Base-by-base conservation (phyloP, 1,140 invertebrate genomes). In the Helicoverpa zea region DNA sequence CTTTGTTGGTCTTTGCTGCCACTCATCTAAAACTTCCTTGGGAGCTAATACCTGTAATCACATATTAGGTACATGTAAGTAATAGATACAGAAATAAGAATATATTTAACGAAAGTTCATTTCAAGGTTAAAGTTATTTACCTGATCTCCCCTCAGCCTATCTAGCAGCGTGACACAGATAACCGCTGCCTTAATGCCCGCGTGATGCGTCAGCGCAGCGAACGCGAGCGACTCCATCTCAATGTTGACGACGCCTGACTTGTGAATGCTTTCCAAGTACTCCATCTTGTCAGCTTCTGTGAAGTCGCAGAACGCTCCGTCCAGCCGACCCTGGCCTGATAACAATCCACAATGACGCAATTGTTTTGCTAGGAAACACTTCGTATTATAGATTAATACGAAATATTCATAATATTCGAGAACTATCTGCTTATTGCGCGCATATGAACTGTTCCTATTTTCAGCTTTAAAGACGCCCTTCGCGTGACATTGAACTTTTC, bases 221-320 rank as follows among this genome's bases (percentile, higher is more conserved):
- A 99, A 99, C 30, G 97, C 97, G 0, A 98, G 95, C 1, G 97
- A 97, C 95, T 99, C 99, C 99, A 99, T 99, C 95, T 99, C 99
- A 85, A 99, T 99, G 92, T 99, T 99, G 1, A 98, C 96, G 3
- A 99, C 97, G 1, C 98, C 98, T 23, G 96, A 92, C 18, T 97
- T 96, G 56, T 97, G 96, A 70, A 99, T 90, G 80, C 97, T 96
- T 51, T 97, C 96, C 74, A 99, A 94, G 88, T 98, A 99, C 14
- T 97, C 96, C 96, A 98, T 97, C 94, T 99, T 99, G 63, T 99
- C 99, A 1, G 96, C 94, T 91, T 98, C 97, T 1, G 96, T 97
- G 94, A 98, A 99, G 79, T 99, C 98, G 93, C 99, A 99, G 95
- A 99, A 99, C 5, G 99, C 98, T 1, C 99, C 99, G 92, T 99